phyloP scores from a whole-genome alignment of 1,140 invertebrate species.

The Lordiphosa stackelbergi region DNA sequence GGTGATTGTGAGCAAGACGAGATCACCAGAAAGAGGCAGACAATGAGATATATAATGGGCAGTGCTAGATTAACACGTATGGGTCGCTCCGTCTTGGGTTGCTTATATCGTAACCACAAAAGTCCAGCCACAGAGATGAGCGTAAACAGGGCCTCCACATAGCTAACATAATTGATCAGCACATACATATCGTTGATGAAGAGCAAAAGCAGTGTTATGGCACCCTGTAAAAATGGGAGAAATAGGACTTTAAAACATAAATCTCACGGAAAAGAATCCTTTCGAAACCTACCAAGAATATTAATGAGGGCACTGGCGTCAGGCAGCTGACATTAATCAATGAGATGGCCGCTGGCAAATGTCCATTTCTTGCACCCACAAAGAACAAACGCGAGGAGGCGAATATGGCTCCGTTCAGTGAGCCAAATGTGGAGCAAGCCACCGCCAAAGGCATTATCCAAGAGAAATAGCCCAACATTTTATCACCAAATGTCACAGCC shows the following conservation, averaged over 20 bases:
- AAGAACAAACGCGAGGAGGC: slow-evolving; percentile 92
- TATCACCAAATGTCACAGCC: slow-evolving; percentile 93
- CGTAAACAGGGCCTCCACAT: slow-evolving; percentile 96
- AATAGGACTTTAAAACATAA: neutral
- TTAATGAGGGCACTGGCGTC: slow-evolving; percentile 93
- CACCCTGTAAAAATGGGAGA: slow-evolving; percentile 81
- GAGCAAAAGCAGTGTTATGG: slow-evolving; percentile 89
- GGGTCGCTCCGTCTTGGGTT: slow-evolving; percentile 85
- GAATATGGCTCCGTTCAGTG: slow-evolving; percentile 92
- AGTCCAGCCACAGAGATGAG: slow-evolving; percentile 90
- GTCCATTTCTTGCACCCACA: slow-evolving; percentile 93
- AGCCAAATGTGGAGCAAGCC: slow-evolving; percentile 91
- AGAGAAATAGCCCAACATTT: slow-evolving; percentile 85
- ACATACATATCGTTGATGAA: slow-evolving; percentile 91
- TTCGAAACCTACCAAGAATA: slow-evolving; percentile 89
- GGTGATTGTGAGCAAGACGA: slow-evolving; percentile 87
- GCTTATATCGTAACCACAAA: slow-evolving; percentile 89
- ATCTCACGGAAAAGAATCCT: too few relatives aligned
- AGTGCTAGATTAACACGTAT: slow-evolving; percentile 83
- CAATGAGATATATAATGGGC: slow-evolving; percentile 90
- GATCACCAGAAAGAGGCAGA: slow-evolving; percentile 91
- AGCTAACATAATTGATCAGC: slow-evolving; percentile 95
- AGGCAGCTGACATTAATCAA: slow-evolving; percentile 90
- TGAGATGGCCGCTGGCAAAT: slow-evolving; percentile 91
- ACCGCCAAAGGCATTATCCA: slow-evolving; percentile 95